Evolutionary conservation across 2,888 invertebrate species (phyloP), one percentile per base, ranked within the genome.

Genomic region (Biston betularia): DNA sequence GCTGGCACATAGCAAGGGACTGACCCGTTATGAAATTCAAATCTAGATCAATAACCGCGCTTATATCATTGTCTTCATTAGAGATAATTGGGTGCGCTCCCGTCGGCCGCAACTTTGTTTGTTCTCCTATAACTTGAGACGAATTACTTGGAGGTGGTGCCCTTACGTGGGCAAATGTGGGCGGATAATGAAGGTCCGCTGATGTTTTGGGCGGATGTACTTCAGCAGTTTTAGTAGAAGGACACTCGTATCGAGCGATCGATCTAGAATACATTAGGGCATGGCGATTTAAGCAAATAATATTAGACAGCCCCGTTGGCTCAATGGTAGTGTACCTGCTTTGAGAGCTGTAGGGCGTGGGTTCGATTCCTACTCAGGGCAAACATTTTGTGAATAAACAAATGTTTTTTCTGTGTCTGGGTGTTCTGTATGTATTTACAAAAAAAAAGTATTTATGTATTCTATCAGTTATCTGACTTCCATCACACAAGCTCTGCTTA

Each of bases 11-110:
- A 88, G 89, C 81, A 87, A 68, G 92, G 92, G 93, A 92, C 93
- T 93, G 93, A 93, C 93, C 93, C 93, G 90, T 92, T 91, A 90
- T 93, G 93, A 93, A 93, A 93, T 93, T 93, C 92, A 93, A 93
- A 93, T 93, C 93, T 93, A 93, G 93, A 93, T 93, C 93, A 93
- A 93, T 93, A 93, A 92, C 93, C 92, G 85, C 88, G 93, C 93
- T 93, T 93, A 93, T 93, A 93, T 94, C 94, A 94, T 94, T 94
- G 94, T 94, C 94, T 93, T 94, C 94, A 94, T 94, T 94, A 94
- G 89, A 89, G 93, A 90, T 94, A 94, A 94, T 94, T 94, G 94
- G 94, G 94, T 94, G 87, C 84, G 85, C 88, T 92, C 92, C 92
- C 86, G 85, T 85, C 87, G 89, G 88, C 88, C 89, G 80, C 86